Evolutionary conservation across 1,140 invertebrate species (phyloP).

Genomic region (Eupeodes corollae): DNA sequence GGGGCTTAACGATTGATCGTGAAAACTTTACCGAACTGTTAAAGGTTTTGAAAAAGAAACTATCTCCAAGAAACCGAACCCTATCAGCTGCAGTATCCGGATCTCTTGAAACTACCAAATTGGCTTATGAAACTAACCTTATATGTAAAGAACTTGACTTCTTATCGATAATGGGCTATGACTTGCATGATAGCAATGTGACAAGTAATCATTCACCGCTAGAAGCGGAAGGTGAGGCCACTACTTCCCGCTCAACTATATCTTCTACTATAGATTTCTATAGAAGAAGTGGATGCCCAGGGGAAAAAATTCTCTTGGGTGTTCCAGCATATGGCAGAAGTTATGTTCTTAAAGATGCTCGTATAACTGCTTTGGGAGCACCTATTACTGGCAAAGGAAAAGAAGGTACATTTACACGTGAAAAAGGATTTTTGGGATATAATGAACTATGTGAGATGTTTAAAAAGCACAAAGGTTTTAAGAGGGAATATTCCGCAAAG

Average conservation of each 20-base stretch:
- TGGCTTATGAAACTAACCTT: slow-evolving; percentile 45
- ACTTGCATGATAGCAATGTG: slow-evolving; percentile 41
- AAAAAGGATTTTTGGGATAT: slow-evolving; percentile 61
- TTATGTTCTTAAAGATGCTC: slow-evolving; percentile 45
- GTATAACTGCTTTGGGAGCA: slow-evolving; percentile 41
- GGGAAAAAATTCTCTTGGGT: slow-evolving; percentile 52
- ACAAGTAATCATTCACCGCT: slow-evolving; percentile 44
- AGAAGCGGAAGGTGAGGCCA: neutral
- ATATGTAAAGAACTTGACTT: slow-evolving; percentile 48
- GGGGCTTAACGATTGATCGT: slow-evolving; percentile 39
- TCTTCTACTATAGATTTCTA: neutral
- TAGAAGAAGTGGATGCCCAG: slow-evolving; percentile 1
- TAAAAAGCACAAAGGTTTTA: slow-evolving; percentile 7
- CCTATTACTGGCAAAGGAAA: slow-evolving; percentile 43
- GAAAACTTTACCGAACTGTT: slow-evolving; percentile 41
- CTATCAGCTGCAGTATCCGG: slow-evolving; percentile 44
- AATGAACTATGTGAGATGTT: slow-evolving; percentile 49
- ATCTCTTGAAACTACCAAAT: slow-evolving; percentile 30
- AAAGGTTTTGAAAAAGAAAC: slow-evolving; percentile 40
- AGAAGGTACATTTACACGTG: slow-evolving; percentile 55
- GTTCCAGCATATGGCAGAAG: slow-evolving; percentile 55
- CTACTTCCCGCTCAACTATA: neutral
- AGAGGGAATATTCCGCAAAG: slow-evolving; percentile 13
- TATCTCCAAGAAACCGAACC: slow-evolving; percentile 34
- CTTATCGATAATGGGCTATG: slow-evolving; percentile 27